A percentile compares a stretch with the other conserved stretches of the same genome.
These are phyloP conservation scores for Sarcophaga subvicina DNA, from an alignment of 2,888 invertebrate species.

Conservation along the genomic window DNA sequence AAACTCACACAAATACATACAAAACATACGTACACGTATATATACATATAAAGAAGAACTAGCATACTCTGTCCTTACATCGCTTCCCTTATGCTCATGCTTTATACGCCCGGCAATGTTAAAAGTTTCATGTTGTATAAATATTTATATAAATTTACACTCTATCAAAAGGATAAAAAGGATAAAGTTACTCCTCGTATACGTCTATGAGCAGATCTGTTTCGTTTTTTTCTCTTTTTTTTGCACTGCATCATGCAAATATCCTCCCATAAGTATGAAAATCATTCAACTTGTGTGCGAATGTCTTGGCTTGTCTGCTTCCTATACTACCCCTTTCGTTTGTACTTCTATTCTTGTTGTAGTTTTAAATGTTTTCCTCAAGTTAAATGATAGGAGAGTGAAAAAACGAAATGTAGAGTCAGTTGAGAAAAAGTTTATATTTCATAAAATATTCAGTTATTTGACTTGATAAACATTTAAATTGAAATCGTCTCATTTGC, in stretches of 20 bases:
- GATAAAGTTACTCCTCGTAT: constrained; percentile 60
- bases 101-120: constrained; percentile 10
- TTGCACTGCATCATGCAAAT: not conserved
- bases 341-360: not conserved
- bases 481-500: constrained; percentile 70
- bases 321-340: not conserved
- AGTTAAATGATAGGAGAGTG: not conserved
- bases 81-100: not conserved
- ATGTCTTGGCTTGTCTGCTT: not conserved
- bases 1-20: constrained; percentile 9
- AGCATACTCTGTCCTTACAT: not conserved
- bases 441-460: constrained; percentile 69
- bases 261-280: not conserved
- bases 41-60: not conserved
- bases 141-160: constrained; percentile 69
- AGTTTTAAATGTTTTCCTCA: constrained; percentile 31
- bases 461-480: constrained; percentile 70
- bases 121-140: constrained; percentile 64
- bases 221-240: not conserved
- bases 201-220: constrained; percentile 20
- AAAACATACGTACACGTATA: constrained; percentile 16
- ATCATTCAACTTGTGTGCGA: constrained; percentile 13
- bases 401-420: not conserved
- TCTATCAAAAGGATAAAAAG: constrained; percentile 64
- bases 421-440: constrained; percentile 49